Conservation (phyloP, 1,140 invertebrate species). For the Fragariocoptes setiger region DNA sequence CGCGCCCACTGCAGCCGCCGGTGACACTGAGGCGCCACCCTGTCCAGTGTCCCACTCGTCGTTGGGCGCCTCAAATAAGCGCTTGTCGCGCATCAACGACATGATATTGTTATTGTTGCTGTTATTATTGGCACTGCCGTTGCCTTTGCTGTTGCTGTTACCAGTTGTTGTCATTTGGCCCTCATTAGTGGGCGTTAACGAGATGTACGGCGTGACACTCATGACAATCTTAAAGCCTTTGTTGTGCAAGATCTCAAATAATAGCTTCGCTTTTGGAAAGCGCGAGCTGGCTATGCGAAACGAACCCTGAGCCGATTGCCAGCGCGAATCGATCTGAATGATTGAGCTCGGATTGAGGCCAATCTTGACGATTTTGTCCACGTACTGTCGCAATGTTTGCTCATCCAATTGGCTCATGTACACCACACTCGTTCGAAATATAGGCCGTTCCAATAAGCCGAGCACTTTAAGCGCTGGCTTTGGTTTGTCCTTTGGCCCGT, state of each 20-base stretch:
- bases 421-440: neutral
- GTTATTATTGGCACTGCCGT: too few relatives aligned
- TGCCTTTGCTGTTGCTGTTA: too few relatives aligned
- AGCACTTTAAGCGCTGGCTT: too few relatives aligned
- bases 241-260: slow-evolving; percentile 37
- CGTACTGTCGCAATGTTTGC: neutral
- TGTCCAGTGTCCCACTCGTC: too few relatives aligned
- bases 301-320: slow-evolving; percentile 22
- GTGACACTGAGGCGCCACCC: too few relatives aligned
- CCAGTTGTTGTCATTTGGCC: too few relatives aligned
- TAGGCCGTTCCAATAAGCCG: neutral
- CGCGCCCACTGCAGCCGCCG: too few relatives aligned
- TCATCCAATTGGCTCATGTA: neutral
- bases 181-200: too few relatives aligned
- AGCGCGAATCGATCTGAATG: slow-evolving; percentile 22
- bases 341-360: slow-evolving; percentile 12
- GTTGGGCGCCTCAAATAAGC: too few relatives aligned
- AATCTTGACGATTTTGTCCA: neutral
- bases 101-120: too few relatives aligned
- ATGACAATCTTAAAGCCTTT: slow-evolving; percentile 51
- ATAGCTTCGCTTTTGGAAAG: slow-evolving; percentile 40
- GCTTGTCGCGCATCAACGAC: too few relatives aligned
- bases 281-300: slow-evolving; percentile 17
- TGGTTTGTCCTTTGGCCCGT: too few relatives aligned
- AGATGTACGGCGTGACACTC: slow-evolving; percentile 34